Evolutionary conservation across 2,113 vertebrate species (phyloP).

Genomic region (Ptilorrhoa leucosticta): DNA sequence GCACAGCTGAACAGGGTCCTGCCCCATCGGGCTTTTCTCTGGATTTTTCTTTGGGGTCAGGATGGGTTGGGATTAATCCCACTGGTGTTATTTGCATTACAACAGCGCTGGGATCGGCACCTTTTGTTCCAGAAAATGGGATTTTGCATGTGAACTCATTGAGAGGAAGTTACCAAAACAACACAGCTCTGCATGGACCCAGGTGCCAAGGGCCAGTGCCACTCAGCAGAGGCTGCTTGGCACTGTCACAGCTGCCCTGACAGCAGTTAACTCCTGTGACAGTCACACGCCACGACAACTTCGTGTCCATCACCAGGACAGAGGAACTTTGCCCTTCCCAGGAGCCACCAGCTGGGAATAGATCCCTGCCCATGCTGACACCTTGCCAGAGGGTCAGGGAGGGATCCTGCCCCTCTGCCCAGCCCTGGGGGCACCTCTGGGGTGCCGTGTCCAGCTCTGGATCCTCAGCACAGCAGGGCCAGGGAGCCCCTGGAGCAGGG

Average conservation of each 20-base stretch:
- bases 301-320: not conserved
- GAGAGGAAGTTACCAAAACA: not conserved
- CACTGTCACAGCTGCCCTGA: not conserved
- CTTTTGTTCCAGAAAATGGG: not conserved
- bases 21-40: not conserved
- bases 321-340: not conserved
- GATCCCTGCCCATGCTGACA: not conserved
- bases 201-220: not conserved
- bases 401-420: not conserved
- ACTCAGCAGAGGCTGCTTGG: not conserved
- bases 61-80: not conserved
- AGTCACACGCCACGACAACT: accelerated
- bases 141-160: not conserved
- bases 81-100: not conserved
- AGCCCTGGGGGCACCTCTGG: not conserved
- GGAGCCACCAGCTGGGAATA: accelerated
- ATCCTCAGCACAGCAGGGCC: not conserved
- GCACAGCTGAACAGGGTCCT: not conserved
- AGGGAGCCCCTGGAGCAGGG: not conserved
- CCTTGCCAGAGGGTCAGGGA: not conserved
- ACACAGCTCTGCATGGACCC: not conserved
- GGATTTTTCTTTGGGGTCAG: not conserved
- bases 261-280: accelerated
- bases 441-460: not conserved
- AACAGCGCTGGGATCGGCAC: not conserved